These are phyloP conservation scores for Bombus confusus DNA, from an alignment of 1,140 invertebrate species.

Conservation along the genomic window DNA sequence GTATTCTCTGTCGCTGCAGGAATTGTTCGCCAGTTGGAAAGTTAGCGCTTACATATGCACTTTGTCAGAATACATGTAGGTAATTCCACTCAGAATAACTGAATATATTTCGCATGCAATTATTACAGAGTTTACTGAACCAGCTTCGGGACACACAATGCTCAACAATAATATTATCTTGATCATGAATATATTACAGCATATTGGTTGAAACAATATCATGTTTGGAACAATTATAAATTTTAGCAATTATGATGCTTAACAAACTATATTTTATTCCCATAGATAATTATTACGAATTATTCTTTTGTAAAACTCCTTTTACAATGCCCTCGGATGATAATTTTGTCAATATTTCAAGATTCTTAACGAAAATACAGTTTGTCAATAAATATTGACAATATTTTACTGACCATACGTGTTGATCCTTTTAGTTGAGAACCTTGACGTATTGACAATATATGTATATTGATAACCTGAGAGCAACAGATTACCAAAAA, in stretches of 20 bases:
- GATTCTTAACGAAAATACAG: no score
- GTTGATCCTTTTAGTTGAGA: no score
- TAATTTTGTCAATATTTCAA: no score
- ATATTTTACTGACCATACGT: no score
- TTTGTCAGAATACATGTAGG: slow-evolving; percentile 14
- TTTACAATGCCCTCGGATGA: no score
- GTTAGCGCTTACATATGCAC: slow-evolving; percentile 9
- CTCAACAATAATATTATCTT: no score
- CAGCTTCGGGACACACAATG: background rate
- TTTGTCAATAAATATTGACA: no score
- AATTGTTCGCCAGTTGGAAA: slow-evolving; percentile 12
- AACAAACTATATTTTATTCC: background rate
- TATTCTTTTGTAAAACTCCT: no score
- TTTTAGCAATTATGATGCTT: background rate
- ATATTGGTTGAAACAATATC: background rate
- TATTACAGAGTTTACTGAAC: slow-evolving; percentile 15
- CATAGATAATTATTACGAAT: background rate
- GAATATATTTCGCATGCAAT: slow-evolving; percentile 22
- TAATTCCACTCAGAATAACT: slow-evolving; percentile 21
- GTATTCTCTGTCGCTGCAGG: background rate
- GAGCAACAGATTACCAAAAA: no score
- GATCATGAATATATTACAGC: background rate
- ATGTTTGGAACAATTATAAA: background rate
- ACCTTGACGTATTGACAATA: no score
- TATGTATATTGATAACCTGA: no score